These are phyloP conservation scores for Palythoa caribaeorum DNA, from an alignment of 92 coral and sea anemone species.

Conservation along the genomic window DNA sequence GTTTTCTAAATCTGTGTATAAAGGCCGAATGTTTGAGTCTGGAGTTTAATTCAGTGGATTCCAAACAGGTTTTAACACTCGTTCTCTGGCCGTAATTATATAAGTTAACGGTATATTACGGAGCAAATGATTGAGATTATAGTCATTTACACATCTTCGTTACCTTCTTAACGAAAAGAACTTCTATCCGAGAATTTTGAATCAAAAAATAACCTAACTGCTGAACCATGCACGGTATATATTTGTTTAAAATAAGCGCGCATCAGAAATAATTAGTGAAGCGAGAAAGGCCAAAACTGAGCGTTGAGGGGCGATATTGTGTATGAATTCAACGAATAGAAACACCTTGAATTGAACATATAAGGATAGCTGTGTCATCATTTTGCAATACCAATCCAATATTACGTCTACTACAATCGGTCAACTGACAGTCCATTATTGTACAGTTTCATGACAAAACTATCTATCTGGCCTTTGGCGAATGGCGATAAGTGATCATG, in stretches of 20 bases:
- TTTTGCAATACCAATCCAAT: constrained; percentile 16
- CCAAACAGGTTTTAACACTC: neutral
- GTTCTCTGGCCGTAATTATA: neutral
- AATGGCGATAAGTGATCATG: constrained; percentile 19
- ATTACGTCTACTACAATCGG: neutral
- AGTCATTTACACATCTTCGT: neutral
- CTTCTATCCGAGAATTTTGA: neutral
- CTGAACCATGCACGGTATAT: neutral
- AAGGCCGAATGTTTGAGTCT: neutral
- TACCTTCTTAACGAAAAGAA: neutral
- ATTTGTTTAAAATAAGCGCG: constrained; percentile 1
- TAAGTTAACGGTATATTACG: neutral
- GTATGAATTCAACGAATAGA: neutral
- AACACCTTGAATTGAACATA: constrained; percentile 22
- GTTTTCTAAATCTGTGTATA: neutral
- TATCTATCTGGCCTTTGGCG: neutral
- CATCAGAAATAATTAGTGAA: neutral
- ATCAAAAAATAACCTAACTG: neutral
- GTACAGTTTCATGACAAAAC: neutral
- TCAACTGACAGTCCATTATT: constrained; percentile 8
- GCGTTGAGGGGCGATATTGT: constrained; percentile 13
- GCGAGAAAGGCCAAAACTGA: neutral
- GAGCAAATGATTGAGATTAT: neutral
- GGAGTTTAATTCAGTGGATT: neutral
- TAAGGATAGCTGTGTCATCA: neutral